A percentile compares a stretch with the other conserved stretches of the same genome.
phyloP scores from a whole-genome alignment of 2,797 vertebrate genomes.

The Holocentrus rufus region DNA sequence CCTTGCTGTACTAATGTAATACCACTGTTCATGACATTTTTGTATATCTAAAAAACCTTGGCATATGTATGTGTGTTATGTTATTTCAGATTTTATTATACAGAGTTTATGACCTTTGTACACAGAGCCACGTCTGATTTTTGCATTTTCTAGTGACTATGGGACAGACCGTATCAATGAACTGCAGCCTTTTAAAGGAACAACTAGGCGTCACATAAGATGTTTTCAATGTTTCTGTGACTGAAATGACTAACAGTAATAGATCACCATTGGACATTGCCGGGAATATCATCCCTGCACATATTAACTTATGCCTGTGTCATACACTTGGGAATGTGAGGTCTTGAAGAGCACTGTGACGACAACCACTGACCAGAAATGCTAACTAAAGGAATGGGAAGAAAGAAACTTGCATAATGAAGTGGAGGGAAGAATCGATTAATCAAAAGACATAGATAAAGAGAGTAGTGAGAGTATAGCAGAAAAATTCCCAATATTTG shows the following conservation, averaged over 20 bases:
- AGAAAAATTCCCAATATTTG: not conserved
- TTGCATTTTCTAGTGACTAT: not conserved
- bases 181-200: constrained; percentile 10
- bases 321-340: constrained; percentile 27
- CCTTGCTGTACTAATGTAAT: no score
- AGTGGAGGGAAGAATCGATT: no score
- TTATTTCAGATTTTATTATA: no score
- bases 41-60: no score
- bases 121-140: not conserved
- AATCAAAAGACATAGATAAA: not conserved
- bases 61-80: no score
- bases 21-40: no score
- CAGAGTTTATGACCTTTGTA: no score
- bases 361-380: constrained; percentile 18
- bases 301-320: constrained; percentile 60
- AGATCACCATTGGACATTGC: constrained; percentile 31
- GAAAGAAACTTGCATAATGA: no score
- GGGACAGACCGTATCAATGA: not conserved
- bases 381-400: not conserved
- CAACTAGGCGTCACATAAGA: constrained; percentile 7
- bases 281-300: constrained; percentile 33
- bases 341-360: constrained; percentile 17
- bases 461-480: not conserved
- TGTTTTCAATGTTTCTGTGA: not conserved
- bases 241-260: constrained; percentile 58